Evolutionary conservation across 1,140 invertebrate genomes (phyloP), one percentile per base, ranked within the genome.

Genomic region (Ceratosolen solmsi): DNA sequence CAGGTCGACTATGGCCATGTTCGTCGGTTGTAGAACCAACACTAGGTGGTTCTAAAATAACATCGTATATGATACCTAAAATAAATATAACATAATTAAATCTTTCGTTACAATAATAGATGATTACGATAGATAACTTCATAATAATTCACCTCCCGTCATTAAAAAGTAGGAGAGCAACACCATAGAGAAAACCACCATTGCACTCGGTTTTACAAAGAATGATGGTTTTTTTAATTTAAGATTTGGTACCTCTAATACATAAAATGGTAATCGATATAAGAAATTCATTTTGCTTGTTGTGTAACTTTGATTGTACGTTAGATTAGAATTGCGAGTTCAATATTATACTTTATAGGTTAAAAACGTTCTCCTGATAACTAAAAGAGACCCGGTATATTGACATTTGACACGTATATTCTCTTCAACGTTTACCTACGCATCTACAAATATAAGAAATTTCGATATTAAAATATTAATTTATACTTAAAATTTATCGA

Each of bases 21-120:
- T 99, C 98, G 92, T 99, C 98, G 56, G 98, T 98, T 11, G 98
- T 99, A 5, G 97, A 98, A 70, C 98, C 98, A 83, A 99, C 97
- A 91, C 97, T 98, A 0, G 98, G 98, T 54, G 98, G 98, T 91
- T 99, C 98, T 70, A 99, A 97, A 89, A 99, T 99, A 0, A 99
- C 97, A 93, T 99, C 98, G 92, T 99, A 99, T 86, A 99, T 99
- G 51, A 99, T 98, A 82, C 98, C 98, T 99, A 89, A 93, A 93
- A 84, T 74, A 86, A 85, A 83, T 30, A 71, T 27, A 82, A 33
- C 22, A 76, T 25, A 30, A n/a, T 80, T 65, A 68, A 76, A 79
- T n/a, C n/a, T n/a, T n/a, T n/a, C n/a, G n/a, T n/a, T n/a, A n/a
- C n/a, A n/a, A n/a, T n/a, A n/a, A n/a, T n/a, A n/a, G n/a, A n/a